Conservation (phyloP, 2,113 vertebrate species). For the Phalacrocorax carbo region DNA sequence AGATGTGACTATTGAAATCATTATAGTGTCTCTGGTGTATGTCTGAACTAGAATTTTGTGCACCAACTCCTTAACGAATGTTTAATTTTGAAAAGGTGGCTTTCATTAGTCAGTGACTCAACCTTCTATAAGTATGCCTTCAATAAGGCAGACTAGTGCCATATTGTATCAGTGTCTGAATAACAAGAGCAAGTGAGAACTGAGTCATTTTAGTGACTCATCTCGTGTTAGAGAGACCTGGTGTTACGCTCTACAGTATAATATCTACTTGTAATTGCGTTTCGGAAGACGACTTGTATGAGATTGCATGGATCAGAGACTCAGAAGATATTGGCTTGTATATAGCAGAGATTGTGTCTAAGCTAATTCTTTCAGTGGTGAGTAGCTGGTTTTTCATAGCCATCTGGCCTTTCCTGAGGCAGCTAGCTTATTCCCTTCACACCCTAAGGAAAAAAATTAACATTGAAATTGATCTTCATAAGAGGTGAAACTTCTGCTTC, state of each 20-base stretch:
- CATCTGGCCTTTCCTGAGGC: not conserved
- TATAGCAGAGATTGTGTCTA: fast-evolving
- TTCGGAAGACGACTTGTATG: not conserved
- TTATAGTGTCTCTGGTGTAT: not conserved
- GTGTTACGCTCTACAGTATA: not conserved
- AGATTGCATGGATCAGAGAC: not conserved
- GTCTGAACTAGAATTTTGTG: not conserved
- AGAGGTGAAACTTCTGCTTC: not conserved
- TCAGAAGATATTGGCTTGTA: not conserved
- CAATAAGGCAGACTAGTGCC: slow-evolving; percentile 29
- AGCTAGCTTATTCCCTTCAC: not conserved
- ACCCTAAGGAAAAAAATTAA: not conserved
- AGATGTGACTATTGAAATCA: not conserved
- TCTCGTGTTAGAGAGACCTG: not conserved
- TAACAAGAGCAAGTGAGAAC: not conserved
- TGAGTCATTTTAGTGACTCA: slow-evolving; percentile 35
- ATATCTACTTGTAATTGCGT: not conserved
- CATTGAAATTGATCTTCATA: not conserved
- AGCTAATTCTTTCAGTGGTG: fast-evolving
- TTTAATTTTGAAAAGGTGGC: not conserved
- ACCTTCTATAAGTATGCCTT: slow-evolving; percentile 42
- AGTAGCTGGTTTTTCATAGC: fast-evolving
- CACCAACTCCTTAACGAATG: not conserved
- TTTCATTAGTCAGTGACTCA: slow-evolving; percentile 41
- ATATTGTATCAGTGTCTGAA: slow-evolving; percentile 39